These are phyloP conservation scores for Pionites leucogaster DNA, from an alignment of 2,113 vertebrate genomes.

Conservation along the genomic window DNA sequence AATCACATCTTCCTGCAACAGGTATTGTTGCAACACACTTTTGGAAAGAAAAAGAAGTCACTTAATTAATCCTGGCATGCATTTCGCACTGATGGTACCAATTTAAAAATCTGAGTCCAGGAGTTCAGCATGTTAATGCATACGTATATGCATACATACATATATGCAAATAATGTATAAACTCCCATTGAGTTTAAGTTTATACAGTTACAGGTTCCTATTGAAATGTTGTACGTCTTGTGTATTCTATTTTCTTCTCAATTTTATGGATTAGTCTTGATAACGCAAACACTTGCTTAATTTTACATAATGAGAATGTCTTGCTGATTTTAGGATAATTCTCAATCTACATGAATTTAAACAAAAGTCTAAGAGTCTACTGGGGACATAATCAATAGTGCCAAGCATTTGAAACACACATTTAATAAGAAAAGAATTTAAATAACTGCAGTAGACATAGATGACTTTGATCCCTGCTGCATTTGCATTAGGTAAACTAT, in stretches of 20 bases:
- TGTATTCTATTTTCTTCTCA: neutral
- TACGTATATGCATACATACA: neutral
- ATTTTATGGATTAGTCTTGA: conserved; percentile 32
- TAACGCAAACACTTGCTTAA: conserved; percentile 27
- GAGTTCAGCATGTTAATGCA: neutral
- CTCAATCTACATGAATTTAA: neutral
- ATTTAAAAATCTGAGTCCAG: neutral
- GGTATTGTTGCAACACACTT: conserved; percentile 52
- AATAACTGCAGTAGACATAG: neutral
- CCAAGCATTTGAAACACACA: conserved; percentile 3
- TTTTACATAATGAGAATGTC: conserved; percentile 37
- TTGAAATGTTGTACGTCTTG: neutral
- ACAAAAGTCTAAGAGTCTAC: neutral
- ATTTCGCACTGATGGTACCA: neutral
- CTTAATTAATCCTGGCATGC: conserved; percentile 34
- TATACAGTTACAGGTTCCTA: neutral
- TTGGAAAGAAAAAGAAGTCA: conserved; percentile 8
- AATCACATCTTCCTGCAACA: conserved; percentile 71
- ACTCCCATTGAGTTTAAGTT: neutral
- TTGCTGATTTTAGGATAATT: conserved; percentile 39
- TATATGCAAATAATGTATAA: neutral
- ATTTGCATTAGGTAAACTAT: neutral
- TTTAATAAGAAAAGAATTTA: conserved; percentile 30
- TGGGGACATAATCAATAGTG: neutral
- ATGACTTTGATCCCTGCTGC: neutral